Evolutionary conservation across 2,888 invertebrate species (phyloP), one percentile per base, ranked within the genome.

Genomic region (Tridacna crocea): DNA sequence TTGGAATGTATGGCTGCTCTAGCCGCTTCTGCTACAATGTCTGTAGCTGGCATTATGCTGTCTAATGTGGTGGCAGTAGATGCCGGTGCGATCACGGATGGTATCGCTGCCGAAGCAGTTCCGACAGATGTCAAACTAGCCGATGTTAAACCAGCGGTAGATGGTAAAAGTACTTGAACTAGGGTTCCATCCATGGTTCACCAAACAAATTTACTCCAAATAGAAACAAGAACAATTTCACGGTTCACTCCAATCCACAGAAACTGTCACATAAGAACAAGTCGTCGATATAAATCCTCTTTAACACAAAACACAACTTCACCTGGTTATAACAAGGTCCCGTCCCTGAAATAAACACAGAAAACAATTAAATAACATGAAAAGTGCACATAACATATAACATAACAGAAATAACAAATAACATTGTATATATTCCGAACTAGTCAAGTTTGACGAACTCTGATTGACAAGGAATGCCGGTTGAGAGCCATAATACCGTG

Each of bases 391-490:
- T 78, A 75, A 79, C 77, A 63, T 63, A 51, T 47, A 65, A 22
- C 70, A n/a, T 22, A 70, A 27, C 19, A 36, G 36, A 36, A 70
- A 19, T n/a, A 70, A 48, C 70, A 82, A 82, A 85, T 80, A 78
- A 80, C 80, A 83, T 80, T 83, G 85, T 85, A 76, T 81, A 82
- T 85, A 79, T 85, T 83, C 85, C 83, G 85, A 85, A 79, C 83
- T 85, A 83, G 79, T 85, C 85, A 85, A 85, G 79, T 85, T 81
- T 85, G 85, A 85, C 85, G 85, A 77, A 79, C 79, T 78, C 72
- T 81, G 81, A 85, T 85, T 85, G 85, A 85, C 85, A 83, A 85
- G 85, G 83, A 85, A 83, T 78, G 74, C 79, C 77, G 83, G 78
- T 77, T 78, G 83, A 79, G 83, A 79, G 75, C 76, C 85, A 85